Evolutionary conservation across 2,113 vertebrate species (phyloP).

Genomic region (Ascaphus truei): DNA sequence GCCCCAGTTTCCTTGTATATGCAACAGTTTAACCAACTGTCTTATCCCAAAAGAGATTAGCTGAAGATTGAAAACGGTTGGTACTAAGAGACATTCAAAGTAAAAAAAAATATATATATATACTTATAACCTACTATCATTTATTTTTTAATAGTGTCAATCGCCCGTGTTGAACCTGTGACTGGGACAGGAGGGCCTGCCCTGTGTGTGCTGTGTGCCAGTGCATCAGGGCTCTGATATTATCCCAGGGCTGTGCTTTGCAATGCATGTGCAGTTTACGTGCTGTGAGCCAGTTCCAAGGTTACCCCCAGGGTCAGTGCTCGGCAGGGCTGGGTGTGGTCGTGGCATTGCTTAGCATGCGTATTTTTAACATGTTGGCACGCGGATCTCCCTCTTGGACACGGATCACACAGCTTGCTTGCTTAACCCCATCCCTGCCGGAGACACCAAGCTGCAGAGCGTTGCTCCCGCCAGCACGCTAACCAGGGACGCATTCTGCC

Average conservation of each 20-base stretch:
- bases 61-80: too few species aligned
- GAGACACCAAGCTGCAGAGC: not conserved
- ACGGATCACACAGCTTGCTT: slow-evolving; percentile 24
- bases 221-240: not conserved
- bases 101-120: too few species aligned
- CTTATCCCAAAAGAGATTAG: too few species aligned
- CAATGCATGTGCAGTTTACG: not conserved
- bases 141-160: too few species aligned
- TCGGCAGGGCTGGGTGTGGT: slow-evolving; percentile 18
- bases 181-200: not conserved
- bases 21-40: too few species aligned
- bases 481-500: too few species aligned
- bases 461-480: too few species aligned
- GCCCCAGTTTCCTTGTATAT: too few species aligned
- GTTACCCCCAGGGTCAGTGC: slow-evolving; percentile 10
- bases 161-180: too few species aligned
- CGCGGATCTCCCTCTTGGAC: slow-evolving; percentile 9
- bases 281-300: not conserved
- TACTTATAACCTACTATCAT: too few species aligned
- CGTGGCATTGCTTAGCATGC: slow-evolving; percentile 15
- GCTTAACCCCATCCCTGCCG: slow-evolving; percentile 28
- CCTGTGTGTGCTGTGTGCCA: not conserved
- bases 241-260: not conserved
- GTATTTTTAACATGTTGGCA: slow-evolving; percentile 37
- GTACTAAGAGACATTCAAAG: too few species aligned